Base-by-base conservation (phyloP, 2,888 invertebrate species). In the Melanostoma mellinum region DNA sequence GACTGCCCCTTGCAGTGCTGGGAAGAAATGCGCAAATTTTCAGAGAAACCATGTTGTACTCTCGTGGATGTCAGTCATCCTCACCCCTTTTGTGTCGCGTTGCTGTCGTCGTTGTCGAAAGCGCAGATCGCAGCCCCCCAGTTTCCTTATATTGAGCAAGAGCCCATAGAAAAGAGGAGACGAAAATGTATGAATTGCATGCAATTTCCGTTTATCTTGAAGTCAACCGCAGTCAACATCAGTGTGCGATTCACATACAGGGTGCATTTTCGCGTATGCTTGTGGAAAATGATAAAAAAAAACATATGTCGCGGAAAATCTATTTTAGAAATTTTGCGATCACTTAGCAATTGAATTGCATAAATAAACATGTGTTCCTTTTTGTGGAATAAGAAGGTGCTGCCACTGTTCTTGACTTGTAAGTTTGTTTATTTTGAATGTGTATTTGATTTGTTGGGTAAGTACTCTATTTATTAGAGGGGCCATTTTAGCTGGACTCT, bases 1-100 rank as follows among this genome's bases (percentile, higher is more conserved):
- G 10, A n/a, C n/a, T 20, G 20, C 50, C 50, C 52, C 46, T 65
- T 50, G 55, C 32, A 68, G 32, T 73, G 58, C 74, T 67, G 74
- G 79, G 75, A 79, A 76, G 69, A 78, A 84, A 74, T 84, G 80
- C 75, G 81, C 85, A 71, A 81, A 76, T 85, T 85, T 79, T 79
- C 65, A 65, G 61, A 58, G 63, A 75, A 67, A 61, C 72, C 55
- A 44, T 67, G 56, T 65, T 80, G 55, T 67, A 71, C 71, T 67
- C 58, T n/a, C 33, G 33, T 46, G 46, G 20, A 20, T 20, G 20
- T 20, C 20, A 20, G 20, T 46, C 36, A 50, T 63, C 63, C 50
- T 63, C 63, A 63, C 63, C 63, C 63, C 50, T 63, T 63, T 63
- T n/a, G 20, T 6, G 33, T 48, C 20, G 20, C 20, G 20, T 50